Conservation (phyloP, 2,888 invertebrate genomes). For the Baronia brevicornis region DNA sequence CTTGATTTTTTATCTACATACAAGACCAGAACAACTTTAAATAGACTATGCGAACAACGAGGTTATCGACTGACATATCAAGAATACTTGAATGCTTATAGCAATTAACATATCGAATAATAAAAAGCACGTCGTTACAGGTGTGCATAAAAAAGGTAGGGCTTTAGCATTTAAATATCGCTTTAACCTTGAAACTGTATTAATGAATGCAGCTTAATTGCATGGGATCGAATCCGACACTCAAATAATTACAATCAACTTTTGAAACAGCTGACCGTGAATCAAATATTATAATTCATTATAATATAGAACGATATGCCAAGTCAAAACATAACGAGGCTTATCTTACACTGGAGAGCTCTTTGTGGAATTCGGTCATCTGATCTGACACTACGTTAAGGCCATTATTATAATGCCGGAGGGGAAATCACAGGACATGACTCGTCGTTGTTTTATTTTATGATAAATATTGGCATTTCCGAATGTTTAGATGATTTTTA, state of each 20-base stretch:
- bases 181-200: constrained; percentile 3
- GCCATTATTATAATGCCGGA: constrained; percentile 14
- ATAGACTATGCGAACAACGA: constrained; percentile 14
- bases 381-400: constrained; percentile 31
- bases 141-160: not conserved
- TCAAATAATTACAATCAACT: constrained; percentile 15
- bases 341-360: constrained; percentile 40
- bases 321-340: constrained; percentile 40
- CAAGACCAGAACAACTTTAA: constrained; percentile 9
- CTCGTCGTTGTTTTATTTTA: constrained; percentile 6
- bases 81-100: constrained; percentile 7
- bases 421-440: constrained; percentile 6
- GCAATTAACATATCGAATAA: constrained; percentile 5
- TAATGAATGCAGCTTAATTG: constrained; percentile 3
- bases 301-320: constrained; percentile 40
- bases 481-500: too few species aligned
- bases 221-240: constrained; percentile 6
- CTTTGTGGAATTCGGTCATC: constrained; percentile 50
- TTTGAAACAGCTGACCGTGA: constrained; percentile 31
- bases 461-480: constrained; percentile 1
- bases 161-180: constrained; percentile 10
- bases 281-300: constrained; percentile 44
- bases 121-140: constrained; percentile 1
- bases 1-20: constrained; percentile 8
- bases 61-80: constrained; percentile 14